A percentile compares a stretch with the other conserved stretches of the same genome.
Conservation (phyloP, 2,888 invertebrate genomes). For the Drosophila antonietae region DNA sequence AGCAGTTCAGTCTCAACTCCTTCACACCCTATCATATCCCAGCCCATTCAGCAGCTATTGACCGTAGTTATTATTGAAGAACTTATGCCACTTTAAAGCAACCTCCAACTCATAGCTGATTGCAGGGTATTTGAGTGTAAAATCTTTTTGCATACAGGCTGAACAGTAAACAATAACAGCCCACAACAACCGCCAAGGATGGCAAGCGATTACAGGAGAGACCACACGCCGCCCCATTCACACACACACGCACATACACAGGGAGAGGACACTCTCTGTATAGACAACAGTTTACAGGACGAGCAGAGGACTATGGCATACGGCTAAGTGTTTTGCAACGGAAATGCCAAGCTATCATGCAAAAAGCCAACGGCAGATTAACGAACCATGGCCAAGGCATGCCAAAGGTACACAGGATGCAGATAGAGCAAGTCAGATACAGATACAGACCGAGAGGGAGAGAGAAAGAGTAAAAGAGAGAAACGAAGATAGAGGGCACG, state of each 20-base stretch:
- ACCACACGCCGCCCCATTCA: constrained; percentile 18
- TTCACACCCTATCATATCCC: background rate
- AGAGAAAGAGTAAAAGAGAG: background rate
- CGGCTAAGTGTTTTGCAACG: constrained; percentile 78
- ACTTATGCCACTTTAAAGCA: background rate
- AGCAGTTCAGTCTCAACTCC: background rate
- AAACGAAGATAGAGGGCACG: background rate
- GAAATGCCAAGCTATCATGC: constrained; percentile 78
- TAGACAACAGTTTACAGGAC: constrained; percentile 17
- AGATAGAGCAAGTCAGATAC: constrained; percentile 16
- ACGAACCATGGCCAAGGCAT: constrained; percentile 78
- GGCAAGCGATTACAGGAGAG: constrained; percentile 69
- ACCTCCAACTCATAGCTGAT: background rate
- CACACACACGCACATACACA: constrained; percentile 6
- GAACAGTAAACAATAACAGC: constrained; percentile 74
- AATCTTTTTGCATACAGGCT: constrained; percentile 28
- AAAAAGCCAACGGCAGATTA: constrained; percentile 78
- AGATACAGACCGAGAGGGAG: constrained; percentile 13
- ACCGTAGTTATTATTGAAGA: background rate
- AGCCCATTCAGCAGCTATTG: background rate
- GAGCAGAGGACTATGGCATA: constrained; percentile 33
- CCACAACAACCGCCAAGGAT: constrained; percentile 59
- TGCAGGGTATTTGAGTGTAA: constrained; percentile 43
- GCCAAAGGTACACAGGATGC: constrained; percentile 62
- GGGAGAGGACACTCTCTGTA: background rate